Evolutionary conservation across 2,888 invertebrate genomes (phyloP), one percentile per base, ranked within the genome.

Genomic region (Kryphioiulus occultus): DNA sequence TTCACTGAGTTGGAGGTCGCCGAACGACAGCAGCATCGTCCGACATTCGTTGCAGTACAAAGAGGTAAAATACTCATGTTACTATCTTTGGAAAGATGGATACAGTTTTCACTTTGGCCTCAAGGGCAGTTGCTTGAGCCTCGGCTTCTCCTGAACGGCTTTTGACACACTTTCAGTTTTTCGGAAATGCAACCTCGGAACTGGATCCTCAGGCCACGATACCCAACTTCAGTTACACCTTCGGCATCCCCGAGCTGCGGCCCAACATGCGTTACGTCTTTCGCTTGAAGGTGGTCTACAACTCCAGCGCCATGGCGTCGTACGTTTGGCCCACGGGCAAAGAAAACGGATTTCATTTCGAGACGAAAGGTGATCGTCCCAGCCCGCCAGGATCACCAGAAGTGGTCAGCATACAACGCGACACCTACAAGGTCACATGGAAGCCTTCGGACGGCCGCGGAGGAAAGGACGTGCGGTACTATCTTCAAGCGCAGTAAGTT

Each of bases 391-490:
- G 96, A 0, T 93, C 94, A 7, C 95, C 97, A 0, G 93, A 93
- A 17, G 94, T 96, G n/a, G 95, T 95, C 88, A 95, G 95, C 88
- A 93, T 96, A 17, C 94, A 95, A 32, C 94, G 95, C 32, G 95
- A 95, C 32, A 94, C 96, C 32, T 95, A 96, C 90, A 95, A 96
- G 91, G 94, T 97, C 0, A 94, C 94, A 90, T 98, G 98, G 98
- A 93, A 95, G 83, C 94, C 95, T 15, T 95, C 97, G 0, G 94
- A 94, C 89, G 94, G 95, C 19, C 95, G 96, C 91, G 97, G 97
- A 0, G 95, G 95, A 0, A 93, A 94, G n/a, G 93, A 97, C 10
- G 93, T 94, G 15, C 92, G 94, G 87, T 98, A 98, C 92, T 94
- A 94, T 68, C 93, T 98, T 30, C 96, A 97, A 93, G 96, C 95